Conservation (phyloP, 2,797 vertebrate genomes). For the Chloroceryle inda region DNA sequence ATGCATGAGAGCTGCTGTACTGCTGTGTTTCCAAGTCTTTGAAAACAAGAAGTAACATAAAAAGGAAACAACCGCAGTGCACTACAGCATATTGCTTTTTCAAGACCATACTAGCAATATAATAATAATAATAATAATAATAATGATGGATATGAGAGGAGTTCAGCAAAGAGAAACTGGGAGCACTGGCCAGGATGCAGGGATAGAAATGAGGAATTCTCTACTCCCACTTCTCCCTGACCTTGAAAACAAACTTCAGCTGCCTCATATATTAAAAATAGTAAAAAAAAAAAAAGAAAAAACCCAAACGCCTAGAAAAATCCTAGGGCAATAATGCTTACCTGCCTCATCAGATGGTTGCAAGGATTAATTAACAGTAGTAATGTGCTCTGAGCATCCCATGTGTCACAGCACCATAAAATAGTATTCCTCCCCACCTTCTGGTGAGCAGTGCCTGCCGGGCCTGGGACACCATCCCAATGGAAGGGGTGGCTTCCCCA, state of each 20-base stretch:
- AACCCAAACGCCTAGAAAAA: neutral
- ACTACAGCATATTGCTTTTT: neutral
- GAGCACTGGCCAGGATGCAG: neutral
- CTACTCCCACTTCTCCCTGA: neutral
- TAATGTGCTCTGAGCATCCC: neutral
- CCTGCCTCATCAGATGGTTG: neutral
- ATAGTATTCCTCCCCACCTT: neutral
- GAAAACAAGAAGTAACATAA: neutral
- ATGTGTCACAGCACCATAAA: neutral
- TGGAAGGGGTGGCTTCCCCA: fast-evolving
- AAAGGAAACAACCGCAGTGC: neutral
- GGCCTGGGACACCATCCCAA: fast-evolving
- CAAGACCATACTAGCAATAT: neutral
- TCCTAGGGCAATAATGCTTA: neutral
- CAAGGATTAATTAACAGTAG: neutral
- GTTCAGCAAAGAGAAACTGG: neutral
- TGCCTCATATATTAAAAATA: neutral
- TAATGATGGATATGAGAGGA: neutral
- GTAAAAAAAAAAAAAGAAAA: too few species aligned
- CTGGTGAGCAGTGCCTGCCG: neutral
- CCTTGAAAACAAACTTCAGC: neutral
- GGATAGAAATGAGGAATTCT: neutral
- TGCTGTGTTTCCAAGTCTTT: neutral
- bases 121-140: neutral
- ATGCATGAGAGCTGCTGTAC: neutral